phyloP scores from a whole-genome alignment of 2,113 vertebrate species.

The Petroica traversi region DNA sequence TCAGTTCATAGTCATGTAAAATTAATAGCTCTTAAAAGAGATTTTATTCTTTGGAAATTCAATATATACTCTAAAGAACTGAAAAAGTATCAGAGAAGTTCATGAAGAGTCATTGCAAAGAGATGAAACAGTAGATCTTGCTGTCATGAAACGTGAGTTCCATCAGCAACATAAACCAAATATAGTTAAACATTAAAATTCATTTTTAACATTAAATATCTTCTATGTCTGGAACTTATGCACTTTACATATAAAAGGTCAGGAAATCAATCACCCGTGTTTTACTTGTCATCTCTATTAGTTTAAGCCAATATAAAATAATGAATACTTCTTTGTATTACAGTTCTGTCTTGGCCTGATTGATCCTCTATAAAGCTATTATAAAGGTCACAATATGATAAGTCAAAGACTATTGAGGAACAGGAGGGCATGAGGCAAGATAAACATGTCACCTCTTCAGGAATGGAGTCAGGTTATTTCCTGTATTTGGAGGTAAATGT shows the following conservation, averaged over 20 bases:
- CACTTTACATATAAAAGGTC: conserved; percentile 67
- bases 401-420: conserved; percentile 3
- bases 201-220: conserved; percentile 49
- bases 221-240: neutral
- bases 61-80: neutral
- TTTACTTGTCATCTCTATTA: conserved; percentile 57
- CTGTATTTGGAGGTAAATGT: neutral
- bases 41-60: neutral
- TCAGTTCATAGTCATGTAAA: neutral
- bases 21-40: neutral
- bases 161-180: neutral
- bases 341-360: conserved; percentile 6
- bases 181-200: conserved; percentile 34
- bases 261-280: conserved; percentile 53
- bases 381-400: conserved; percentile 56
- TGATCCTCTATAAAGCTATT: conserved; percentile 57
- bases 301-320: conserved; percentile 57
- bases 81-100: neutral
- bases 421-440: neutral
- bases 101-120: neutral
- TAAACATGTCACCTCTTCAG: neutral
- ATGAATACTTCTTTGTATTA: conserved; percentile 41
- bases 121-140: neutral
- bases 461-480: neutral
- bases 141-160: neutral